Conservation (phyloP, 2,888 invertebrate species). For the Caenorhabditis becei region DNA sequence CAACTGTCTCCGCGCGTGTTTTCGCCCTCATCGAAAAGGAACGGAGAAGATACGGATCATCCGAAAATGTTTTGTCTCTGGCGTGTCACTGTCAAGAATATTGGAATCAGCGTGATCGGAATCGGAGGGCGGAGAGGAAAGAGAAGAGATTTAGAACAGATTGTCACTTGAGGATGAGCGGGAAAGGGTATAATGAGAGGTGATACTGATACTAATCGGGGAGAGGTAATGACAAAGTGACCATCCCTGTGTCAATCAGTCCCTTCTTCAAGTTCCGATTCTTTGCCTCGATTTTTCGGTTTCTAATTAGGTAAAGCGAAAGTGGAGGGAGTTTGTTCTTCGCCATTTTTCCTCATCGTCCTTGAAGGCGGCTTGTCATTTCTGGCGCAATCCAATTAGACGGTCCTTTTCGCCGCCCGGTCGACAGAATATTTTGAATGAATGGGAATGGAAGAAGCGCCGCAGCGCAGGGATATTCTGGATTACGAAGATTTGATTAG, state of each 20-base stretch:
- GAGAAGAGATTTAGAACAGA: slow-evolving; percentile 41
- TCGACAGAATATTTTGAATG: slow-evolving; percentile 6
- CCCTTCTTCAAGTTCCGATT: not conserved
- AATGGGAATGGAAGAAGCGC: not conserved
- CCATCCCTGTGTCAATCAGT: not conserved
- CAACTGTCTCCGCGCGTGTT: slow-evolving; percentile 3
- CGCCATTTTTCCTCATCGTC: slow-evolving; percentile 22
- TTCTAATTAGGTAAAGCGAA: slow-evolving; percentile 24
- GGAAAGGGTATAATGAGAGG: slow-evolving; percentile 10
- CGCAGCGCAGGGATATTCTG: slow-evolving; percentile 2
- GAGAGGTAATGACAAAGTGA: not conserved
- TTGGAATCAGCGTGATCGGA: not conserved
- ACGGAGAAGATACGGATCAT: slow-evolving; percentile 51
- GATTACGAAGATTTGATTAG: not conserved
- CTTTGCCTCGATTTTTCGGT: slow-evolving; percentile 1
- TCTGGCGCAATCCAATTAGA: slow-evolving; percentile 61
- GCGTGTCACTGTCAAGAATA: slow-evolving; percentile 24
- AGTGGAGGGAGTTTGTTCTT: slow-evolving; percentile 45
- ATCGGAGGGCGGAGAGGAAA: not conserved
- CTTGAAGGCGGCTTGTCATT: slow-evolving; percentile 50
- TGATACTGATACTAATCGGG: slow-evolving; percentile 8
- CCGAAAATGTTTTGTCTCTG: slow-evolving; percentile 31
- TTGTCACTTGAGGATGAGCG: slow-evolving; percentile 30
- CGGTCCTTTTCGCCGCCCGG: slow-evolving; percentile 42
- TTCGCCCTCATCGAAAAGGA: slow-evolving; percentile 19